These are phyloP conservation scores for Accipiter virgatus DNA, from an alignment of 2,113 vertebrate genomes.

Conservation along the genomic window DNA sequence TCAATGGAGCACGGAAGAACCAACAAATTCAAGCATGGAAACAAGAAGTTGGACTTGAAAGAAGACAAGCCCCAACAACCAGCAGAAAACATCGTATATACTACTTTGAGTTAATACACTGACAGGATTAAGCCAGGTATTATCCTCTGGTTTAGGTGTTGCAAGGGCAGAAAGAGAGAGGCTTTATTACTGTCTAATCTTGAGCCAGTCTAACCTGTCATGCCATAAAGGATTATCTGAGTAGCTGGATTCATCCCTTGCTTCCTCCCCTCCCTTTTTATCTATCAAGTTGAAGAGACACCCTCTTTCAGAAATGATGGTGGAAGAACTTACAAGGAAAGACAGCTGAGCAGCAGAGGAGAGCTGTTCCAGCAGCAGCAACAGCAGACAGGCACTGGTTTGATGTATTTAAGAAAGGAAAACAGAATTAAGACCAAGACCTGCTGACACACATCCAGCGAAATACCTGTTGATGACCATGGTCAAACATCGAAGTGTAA, in stretches of 20 bases:
- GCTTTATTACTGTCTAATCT: background rate
- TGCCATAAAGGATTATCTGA: background rate
- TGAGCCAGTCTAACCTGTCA: background rate
- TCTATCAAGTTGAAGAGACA: background rate
- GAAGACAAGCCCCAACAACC: background rate
- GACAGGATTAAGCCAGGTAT: background rate
- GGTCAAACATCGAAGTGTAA: rapidly evolving
- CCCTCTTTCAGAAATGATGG: background rate
- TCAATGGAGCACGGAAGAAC: background rate
- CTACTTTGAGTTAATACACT: background rate
- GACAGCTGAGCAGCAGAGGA: background rate
- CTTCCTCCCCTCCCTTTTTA: background rate
- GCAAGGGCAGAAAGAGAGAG: background rate
- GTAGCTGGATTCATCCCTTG: background rate
- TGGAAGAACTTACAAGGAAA: background rate
- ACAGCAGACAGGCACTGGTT: background rate
- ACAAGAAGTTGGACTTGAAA: background rate
- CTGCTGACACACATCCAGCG: background rate
- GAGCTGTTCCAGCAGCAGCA: background rate
- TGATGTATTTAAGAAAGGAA: background rate
- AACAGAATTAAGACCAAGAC: background rate
- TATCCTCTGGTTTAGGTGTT: background rate
- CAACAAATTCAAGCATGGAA: background rate
- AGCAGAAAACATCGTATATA: background rate
- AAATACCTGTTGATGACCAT: background rate